These are phyloP conservation scores for Tanypteryx hageni DNA, from an alignment of 2,888 invertebrate genomes.

Conservation along the genomic window DNA sequence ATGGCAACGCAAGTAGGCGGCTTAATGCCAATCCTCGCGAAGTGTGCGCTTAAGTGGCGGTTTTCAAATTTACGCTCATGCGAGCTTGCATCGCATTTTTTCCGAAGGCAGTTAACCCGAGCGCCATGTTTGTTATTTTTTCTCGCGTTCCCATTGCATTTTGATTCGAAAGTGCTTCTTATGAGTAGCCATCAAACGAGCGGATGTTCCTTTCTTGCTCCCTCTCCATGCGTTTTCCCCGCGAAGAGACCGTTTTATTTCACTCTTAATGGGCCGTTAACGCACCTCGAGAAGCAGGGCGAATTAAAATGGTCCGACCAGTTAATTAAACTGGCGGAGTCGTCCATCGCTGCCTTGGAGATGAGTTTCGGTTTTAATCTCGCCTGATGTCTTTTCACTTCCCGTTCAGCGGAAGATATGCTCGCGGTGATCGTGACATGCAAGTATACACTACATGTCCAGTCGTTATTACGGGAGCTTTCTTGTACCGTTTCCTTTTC, in stretches of 20 bases:
- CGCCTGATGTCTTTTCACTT: too few relatives aligned
- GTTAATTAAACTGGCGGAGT: background rate
- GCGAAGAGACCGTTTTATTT: background rate
- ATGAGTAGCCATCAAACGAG: too few relatives aligned
- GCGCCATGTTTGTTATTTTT: background rate
- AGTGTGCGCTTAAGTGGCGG: background rate
- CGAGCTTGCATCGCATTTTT: background rate
- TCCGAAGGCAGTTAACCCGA: background rate
- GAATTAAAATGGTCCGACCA: background rate
- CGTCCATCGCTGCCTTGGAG: background rate
- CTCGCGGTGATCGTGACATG: too few relatives aligned
- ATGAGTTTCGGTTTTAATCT: too few relatives aligned
- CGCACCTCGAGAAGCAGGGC: background rate
- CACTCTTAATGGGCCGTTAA: background rate
- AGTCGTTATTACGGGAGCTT: too few relatives aligned
- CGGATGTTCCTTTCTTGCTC: background rate
- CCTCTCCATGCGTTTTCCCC: too few relatives aligned
- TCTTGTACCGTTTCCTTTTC: too few relatives aligned
- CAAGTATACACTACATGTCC: too few relatives aligned
- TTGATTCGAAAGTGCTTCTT: background rate
- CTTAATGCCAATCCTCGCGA: conserved; percentile 1
- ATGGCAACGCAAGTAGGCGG: background rate
- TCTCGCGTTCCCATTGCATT: background rate
- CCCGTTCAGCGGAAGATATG: too few relatives aligned
- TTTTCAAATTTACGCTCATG: background rate